Evolutionary conservation across 2,888 invertebrate genomes (phyloP), one percentile per base, ranked within the genome.

Genomic region (Tachina fera): DNA sequence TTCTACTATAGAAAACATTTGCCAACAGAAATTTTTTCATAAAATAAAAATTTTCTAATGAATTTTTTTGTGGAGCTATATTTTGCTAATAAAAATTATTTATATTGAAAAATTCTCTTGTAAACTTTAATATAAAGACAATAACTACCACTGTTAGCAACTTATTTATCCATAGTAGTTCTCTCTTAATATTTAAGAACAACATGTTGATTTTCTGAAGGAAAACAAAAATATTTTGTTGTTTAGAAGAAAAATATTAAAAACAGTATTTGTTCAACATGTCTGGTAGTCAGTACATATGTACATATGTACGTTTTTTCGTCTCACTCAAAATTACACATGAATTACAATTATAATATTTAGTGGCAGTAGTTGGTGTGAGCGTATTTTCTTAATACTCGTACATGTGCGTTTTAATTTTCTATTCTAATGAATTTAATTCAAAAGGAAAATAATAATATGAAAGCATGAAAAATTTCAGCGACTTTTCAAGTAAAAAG

Each of bases 191-290:
- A 67, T 56, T 41, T 56, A 60, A 71, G 61, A 80, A 80, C 76
- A 84, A 84, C 84, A 65, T 84, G 84, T 84, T 84, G 84, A 84
- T 84, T 80, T 80, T 76, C 16, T 39, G 13, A 56, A 60, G 49
- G 31, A 31, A 77, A 49, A 68, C 11, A 68, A 68, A 47, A 67
- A 41, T 22, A 49, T 60, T 47, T 58, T 13, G 13, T 4, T 45
- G 3, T 39, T 39, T 41, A 58, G 9, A 58, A 67, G 13, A 47
- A 41, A 4, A 63, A 75, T n/a, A 31, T 47, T n/a, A 65, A 63
- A 41, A 31, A 31, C 6, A 41, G 10, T 51, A 3, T 53, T 63
- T 39, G 31, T 39, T 16, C 47, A 63, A 41, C 49, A 49, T 51
- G 49, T 63, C 22, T 39, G 19, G 41, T n/a, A 47, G 19, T 41